Base-by-base conservation (phyloP, 1,140 invertebrate genomes). In the Zaprionus capensis region DNA sequence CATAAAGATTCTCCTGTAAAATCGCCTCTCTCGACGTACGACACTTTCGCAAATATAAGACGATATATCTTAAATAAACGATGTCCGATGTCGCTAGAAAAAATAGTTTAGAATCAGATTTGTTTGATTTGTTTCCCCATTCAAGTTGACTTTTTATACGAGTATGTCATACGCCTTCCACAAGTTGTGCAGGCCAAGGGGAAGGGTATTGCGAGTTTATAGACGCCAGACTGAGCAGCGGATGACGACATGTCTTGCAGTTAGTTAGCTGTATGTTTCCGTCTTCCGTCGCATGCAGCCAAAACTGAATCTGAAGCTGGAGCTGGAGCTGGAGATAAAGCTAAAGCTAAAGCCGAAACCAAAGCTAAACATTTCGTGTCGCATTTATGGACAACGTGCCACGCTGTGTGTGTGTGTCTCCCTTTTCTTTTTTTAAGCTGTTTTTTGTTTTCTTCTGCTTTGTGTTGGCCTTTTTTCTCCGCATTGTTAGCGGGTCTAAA, bases 341-440 rank as follows among this genome's bases (percentile, higher is more conserved):
- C 81, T 81, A 74, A 22, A 14, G 46, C 46, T 51, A 11, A 5
- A 41, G 36, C 24, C 53, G 15, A 65, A 71, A 41, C 69, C 68
- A 64, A 72, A 83, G 73, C 81, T 83, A 76, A 90, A 76, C 85
- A 90, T 71, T 90, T 88, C 84, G 85, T 84, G 81, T 88, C 81
- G 85, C 84, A 88, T 84, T 88, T 84, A 88, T 79, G 78, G 84
- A 84, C 85, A 88, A 90, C 85, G 84, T 88, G 84, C 84, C 53
- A 11, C 46, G 9, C 46, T 46, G 44, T 46, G n/a, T 17, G 5
- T 44, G 41, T 17, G 41, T 24, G 46, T 51, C 11, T 51, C 12
- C 46, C 20, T n/a, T 24, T 51, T 51, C 11, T 20, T 51, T 51
- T 51, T 51, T 20, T 15, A n/a, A n/a, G 77, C 84, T 73, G 68